These are phyloP conservation scores for Pyrochroa serraticornis DNA, from an alignment of 2,888 invertebrate genomes.

Conservation along the genomic window DNA sequence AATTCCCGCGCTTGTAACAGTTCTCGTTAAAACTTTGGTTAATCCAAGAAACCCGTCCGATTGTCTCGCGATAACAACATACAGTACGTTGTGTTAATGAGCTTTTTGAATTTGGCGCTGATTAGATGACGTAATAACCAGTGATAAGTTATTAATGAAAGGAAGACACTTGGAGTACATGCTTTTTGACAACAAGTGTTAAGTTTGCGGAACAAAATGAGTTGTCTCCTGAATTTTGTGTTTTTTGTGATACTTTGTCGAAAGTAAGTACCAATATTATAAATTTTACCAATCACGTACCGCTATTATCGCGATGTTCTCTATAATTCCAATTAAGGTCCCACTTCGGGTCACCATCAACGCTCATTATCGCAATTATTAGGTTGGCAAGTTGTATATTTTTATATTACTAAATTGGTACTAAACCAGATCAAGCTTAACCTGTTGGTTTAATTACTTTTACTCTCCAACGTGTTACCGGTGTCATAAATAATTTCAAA, in stretches of 20 bases:
- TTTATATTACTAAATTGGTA: constrained; percentile 9
- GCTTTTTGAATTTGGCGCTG: constrained; percentile 49
- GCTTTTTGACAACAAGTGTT: constrained; percentile 40
- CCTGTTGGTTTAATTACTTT: too few relatives aligned
- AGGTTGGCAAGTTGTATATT: constrained; percentile 14
- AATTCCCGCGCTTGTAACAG: background rate
- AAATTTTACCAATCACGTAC: constrained; percentile 1
- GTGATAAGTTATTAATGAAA: constrained; percentile 47
- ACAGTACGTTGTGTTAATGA: constrained; percentile 2
- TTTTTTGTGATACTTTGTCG: constrained; percentile 31
- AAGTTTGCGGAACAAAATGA: constrained; percentile 42
- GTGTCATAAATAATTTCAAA: background rate
- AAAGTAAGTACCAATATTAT: constrained; percentile 34
- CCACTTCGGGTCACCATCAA: background rate
- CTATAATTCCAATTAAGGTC: background rate
- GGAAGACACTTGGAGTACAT: constrained; percentile 43
- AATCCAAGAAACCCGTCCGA: background rate
- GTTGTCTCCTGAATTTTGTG: constrained; percentile 37
- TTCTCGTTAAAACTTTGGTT: background rate
- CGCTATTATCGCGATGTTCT: background rate
- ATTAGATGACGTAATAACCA: constrained; percentile 44
- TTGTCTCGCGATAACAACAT: constrained; percentile 6
- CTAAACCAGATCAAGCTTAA: background rate
- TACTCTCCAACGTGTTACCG: background rate
- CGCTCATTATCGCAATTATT: background rate